Base-by-base conservation (phyloP, 2,113 vertebrate species). In the Semicossyphus pulcher region DNA sequence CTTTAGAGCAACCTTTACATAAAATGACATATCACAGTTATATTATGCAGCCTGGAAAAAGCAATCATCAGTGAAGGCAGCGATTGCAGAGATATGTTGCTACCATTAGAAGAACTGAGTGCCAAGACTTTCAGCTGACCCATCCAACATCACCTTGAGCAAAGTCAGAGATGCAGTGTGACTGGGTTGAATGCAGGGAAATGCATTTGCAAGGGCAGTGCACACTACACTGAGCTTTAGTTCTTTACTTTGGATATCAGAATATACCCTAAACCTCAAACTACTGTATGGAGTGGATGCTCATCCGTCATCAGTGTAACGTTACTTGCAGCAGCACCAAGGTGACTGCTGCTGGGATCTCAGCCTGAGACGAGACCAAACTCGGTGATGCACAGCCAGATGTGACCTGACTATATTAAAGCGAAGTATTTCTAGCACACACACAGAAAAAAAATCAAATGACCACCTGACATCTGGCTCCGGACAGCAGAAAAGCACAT, bases 141-240 rank as follows among this genome's bases (percentile, higher is more conserved):
- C 10, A 1, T 16, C 7, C n/a, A 64, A 45, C 63, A 83, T 89
- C 85, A 83, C 83, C 81, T 87, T 89, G 78, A 84, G 66, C 78
- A 82, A 87, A 87, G 81, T 82, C 85, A 75, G 70, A 57, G 44
- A 61, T 53, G 52, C 1, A 21, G 18, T 4, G 18, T 34, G 29
- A n/a, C 68, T 72, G 70, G 20, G 41, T 6, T 69, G 25, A 53
- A 59, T 49, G 20, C 11, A 57, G 39, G n/a, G 7, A 7, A 32
- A 36, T 48, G 53, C 48, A 36, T 31, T 25, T 36, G 4, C 32
- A 36, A 72, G 29, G 37, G n/a, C 56, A 78, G 37, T 1, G 18
- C 5, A 20, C 49, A 54, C 36, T 18, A 39, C 7, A 3, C 31
- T 60, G 12, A 60, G 15, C 23, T 36, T 44, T 7, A 2, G 3